phyloP scores from a whole-genome alignment of 2,888 invertebrate species.

The Muscina levida region DNA sequence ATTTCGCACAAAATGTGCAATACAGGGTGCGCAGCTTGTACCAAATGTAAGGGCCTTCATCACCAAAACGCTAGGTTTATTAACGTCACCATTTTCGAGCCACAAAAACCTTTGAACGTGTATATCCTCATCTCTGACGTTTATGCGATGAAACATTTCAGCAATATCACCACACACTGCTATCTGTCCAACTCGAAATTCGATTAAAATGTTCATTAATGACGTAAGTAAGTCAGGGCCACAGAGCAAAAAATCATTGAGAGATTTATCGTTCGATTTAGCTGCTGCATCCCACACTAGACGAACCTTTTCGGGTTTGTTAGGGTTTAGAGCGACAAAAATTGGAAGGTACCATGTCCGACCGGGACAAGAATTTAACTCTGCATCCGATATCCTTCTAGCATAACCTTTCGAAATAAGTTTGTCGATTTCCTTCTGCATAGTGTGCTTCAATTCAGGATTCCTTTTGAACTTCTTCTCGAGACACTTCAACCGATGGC shows the following conservation, averaged over 20 bases:
- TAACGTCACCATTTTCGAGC: constrained; percentile 38
- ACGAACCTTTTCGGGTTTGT: constrained; percentile 35
- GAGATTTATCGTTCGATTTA: constrained; percentile 23
- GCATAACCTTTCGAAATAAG: constrained; percentile 46
- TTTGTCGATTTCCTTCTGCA: constrained; percentile 57
- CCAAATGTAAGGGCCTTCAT: constrained; percentile 44
- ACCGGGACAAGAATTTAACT: constrained; percentile 17
- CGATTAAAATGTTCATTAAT: constrained; percentile 9
- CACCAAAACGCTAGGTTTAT: constrained; percentile 1
- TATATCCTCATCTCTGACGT: constrained; percentile 29
- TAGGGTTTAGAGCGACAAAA: constrained; percentile 30
- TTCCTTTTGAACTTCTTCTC: constrained; percentile 56
- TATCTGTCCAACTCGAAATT: constrained; percentile 39
- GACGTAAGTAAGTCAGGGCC: constrained; percentile 32
- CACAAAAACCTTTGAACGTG: constrained; percentile 39
- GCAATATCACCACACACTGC: constrained; percentile 45
- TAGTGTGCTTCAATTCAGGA: constrained; percentile 27
- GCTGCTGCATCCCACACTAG: constrained; percentile 39
- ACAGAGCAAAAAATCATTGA: constrained; percentile 35
- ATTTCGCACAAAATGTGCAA: constrained; percentile 45
- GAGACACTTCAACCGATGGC: constrained; percentile 49
- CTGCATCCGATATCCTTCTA: constrained; percentile 12
- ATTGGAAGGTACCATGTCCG: constrained; percentile 31
- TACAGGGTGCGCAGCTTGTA: constrained; percentile 38
- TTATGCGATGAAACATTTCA: constrained; percentile 47